Evolutionary conservation across 2,113 vertebrate species (phyloP), one percentile per base, ranked within the genome.

Genomic region (Brachypteracias leptosomus): DNA sequence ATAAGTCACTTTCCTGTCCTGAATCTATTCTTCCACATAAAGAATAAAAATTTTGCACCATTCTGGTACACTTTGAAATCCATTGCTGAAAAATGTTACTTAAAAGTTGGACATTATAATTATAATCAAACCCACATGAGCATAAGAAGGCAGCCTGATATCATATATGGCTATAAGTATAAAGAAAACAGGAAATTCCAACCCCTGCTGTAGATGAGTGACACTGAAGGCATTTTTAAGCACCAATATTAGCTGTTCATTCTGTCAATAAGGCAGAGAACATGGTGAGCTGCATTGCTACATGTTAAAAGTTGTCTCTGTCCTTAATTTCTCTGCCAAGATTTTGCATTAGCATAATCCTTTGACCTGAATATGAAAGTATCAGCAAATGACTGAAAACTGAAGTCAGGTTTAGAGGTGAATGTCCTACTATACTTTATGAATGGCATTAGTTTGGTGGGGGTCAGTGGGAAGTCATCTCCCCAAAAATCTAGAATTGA

Each of bases 31-130:
- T 72, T 66, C n/a, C 14, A 72, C 35, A 16, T 55, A 70, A 10
- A 63, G 62, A 83, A 57, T 35, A 49, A 90, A 91, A 85, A 52
- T 85, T 5, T 24, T 93, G 70, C 71, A 26, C 14, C 16, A 82
- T 90, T 88, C 58, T 12, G 15, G 65, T 70, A n/a, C 21, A 14
- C 67, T 93, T 87, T 82, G 24, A 89, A 93, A 90, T 72, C 9
- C 25, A 44, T 33, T 76, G 40, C 74, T 28, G 54, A 94, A 89
- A 87, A 87, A 83, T 40, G 26, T 72, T 79, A 49, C 31, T 91
- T 82, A 61, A 40, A 73, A 81, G 26, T 90, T 83, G 85, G 78
- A 88, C 44, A 19, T 78, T 82, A 49, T 85, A 93, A 90, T 93
- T 93, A 76, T 76, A 88, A 94, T 95, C 88, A 90, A 94, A 90